These are phyloP conservation scores for Tortricodes alternella DNA, from an alignment of 2,888 invertebrate genomes.

Conservation along the genomic window DNA sequence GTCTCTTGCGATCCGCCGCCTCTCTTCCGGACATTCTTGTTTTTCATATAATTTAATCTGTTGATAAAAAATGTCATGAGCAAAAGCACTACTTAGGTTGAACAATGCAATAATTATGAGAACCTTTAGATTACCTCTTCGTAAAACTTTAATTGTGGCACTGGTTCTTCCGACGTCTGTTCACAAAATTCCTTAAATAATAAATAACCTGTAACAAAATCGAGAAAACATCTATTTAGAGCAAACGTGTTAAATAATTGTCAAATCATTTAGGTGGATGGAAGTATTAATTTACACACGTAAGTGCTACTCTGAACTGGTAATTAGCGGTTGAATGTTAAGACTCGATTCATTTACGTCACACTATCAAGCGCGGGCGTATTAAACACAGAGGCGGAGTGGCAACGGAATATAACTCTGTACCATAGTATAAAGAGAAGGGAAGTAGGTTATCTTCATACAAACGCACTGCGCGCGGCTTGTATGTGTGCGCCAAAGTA, in stretches of 20 bases:
- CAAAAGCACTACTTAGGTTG: neutral
- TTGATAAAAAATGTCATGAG: constrained; percentile 51
- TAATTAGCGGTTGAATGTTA: constrained; percentile 17
- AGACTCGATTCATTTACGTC: constrained; percentile 23
- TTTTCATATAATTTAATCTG: constrained; percentile 99
- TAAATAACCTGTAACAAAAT: constrained; percentile 93
- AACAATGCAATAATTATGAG: neutral
- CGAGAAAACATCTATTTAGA: constrained; percentile 36
- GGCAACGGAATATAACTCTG: too few species aligned
- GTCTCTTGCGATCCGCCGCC: constrained; percentile 96
- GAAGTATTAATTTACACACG: constrained; percentile 8
- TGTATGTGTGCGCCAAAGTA: too few species aligned
- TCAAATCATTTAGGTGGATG: constrained; percentile 15
- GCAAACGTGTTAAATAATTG: constrained; percentile 15
- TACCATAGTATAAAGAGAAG: too few species aligned
- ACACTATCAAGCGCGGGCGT: too few species aligned
- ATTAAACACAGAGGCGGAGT: too few species aligned
- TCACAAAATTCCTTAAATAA: constrained; percentile 99
- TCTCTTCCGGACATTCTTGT: constrained; percentile 97
- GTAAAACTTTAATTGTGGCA: constrained; percentile 99
- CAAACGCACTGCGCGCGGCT: too few species aligned
- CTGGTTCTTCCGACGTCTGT: constrained; percentile 96
- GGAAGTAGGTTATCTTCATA: too few species aligned
- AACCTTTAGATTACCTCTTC: constrained; percentile 91
- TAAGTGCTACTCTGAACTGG: constrained; percentile 10